Evolutionary conservation across 2,888 invertebrate species (phyloP), one percentile per base, ranked within the genome.

Genomic region (Odontothrips loti): DNA sequence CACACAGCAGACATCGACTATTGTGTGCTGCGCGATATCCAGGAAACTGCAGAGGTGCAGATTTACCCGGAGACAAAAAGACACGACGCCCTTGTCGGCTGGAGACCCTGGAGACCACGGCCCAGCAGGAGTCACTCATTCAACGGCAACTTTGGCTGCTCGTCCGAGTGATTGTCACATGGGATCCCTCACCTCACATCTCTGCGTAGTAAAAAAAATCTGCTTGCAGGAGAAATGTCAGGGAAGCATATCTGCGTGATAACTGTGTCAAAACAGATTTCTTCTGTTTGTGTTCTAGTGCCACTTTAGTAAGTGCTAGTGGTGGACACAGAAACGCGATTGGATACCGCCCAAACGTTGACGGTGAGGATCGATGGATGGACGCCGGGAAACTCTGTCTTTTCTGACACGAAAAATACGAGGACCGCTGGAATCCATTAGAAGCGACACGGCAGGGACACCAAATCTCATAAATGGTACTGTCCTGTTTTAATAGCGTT

Each of bases 401-500:
- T 75, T 27, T 75, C 68, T 12, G 68, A 23, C 68, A 68, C 68
- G 68, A 27, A 75, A 75, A 27, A 75, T 27, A 75, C 68, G 68
- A 27, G 68, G 68, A 75, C 23, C 68, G 12, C 68, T 27, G 68
- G 68, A 75, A 75, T 75, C 68, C 68, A 75, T 75, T 75, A 75
- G 68, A 75, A 75, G 68, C 68, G 68, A 75, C 68, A 75, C 68
- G 68, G 68, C 68, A 10, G 68, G 68, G 68, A 75, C 68, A 75
- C 68, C n/a, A 75, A 75, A 23, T 75, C 68, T 75, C 68, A 75
- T 75, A 75, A 75, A 75, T 75, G 68, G 68, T 75, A 75, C 68
- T 75, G 68, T 75, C 68, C 68, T 75, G 68, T 75, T 75, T 75
- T 75, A 75, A 75, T 75, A 75, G 68, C 68, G n/a, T 75, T 75